Base-by-base conservation (phyloP, 1,140 invertebrate genomes). In the Leptestheria dahalacensis region DNA sequence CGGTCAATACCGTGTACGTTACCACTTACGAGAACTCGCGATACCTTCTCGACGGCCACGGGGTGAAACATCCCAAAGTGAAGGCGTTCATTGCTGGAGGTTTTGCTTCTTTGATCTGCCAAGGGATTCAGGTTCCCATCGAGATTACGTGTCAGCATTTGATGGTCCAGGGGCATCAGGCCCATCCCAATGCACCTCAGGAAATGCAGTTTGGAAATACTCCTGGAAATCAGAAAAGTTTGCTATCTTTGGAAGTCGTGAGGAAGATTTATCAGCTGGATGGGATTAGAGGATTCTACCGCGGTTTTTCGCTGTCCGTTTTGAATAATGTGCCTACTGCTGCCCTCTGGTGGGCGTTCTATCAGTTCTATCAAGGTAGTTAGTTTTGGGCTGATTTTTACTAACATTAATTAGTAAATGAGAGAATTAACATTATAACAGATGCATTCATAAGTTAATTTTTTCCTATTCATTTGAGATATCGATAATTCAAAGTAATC, bases 71-170 rank as follows among this genome's bases (percentile, higher is more conserved):
- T 65, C 76, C 78, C 2, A 73, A 77, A 69, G 65, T 83, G 21
- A 82, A 81, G 73, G 82, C 84, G 18, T 72, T 89, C 28, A 77
- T 90, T 59, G 87, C 63, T 47, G 93, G 93, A 21, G 91, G 84
- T 9, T 82, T 82, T 67, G 93, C 93, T 1, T 95, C 92, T 3
- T 68, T 94, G 20, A 88, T 96, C 33, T 87, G 91, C 2, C 94
- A 98, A 74, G 95, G 91, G 1, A 86, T 97, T 58, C 86, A 95
- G 64, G 91, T 96, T 52, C 93, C 94, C 21, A 92, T 97, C 71
- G 94, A 97, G 73, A 84, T 97, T 29, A 78, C 97, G 33, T 92
- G 91, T 67, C 94, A 97, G 68, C 94, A 97, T 72, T 79, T 97
- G 54, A 97, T 97, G 92, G 83, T 97, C 64, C 76, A 95, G 21